Evolutionary conservation across 2,113 vertebrate genomes (phyloP).

Genomic region (Atractosteus spatula): DNA sequence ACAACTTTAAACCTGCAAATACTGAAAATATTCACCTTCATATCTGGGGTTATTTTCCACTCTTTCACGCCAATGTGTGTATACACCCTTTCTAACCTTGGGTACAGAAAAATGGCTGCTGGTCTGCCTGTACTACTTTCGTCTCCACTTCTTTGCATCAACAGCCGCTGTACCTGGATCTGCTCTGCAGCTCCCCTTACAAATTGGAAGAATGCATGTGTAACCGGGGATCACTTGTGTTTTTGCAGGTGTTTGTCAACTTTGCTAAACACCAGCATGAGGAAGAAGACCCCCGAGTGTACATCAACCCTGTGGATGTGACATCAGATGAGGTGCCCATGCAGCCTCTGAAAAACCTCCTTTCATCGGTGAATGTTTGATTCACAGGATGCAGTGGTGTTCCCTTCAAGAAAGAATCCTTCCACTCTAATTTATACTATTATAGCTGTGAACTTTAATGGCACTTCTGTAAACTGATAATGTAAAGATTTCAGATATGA

Average conservation of each 20-base stretch:
- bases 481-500: too few relatives aligned
- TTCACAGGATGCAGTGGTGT: not conserved
- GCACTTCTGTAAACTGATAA: too few relatives aligned
- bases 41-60: too few relatives aligned
- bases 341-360: not conserved
- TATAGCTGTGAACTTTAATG: too few relatives aligned
- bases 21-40: too few relatives aligned
- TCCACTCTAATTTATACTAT: too few relatives aligned
- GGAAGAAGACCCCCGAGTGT: conserved; percentile 29
- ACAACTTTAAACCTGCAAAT: too few relatives aligned
- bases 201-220: too few relatives aligned
- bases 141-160: not conserved
- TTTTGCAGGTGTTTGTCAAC: conserved; percentile 66
- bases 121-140: not conserved
- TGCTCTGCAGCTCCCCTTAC: not conserved
- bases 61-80: too few relatives aligned
- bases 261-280: conserved; percentile 54
- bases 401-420: too few relatives aligned
- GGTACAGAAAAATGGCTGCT: not conserved
- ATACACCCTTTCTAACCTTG: too few relatives aligned
- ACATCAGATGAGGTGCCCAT: conserved; percentile 45
- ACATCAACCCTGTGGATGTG: conserved; percentile 45
- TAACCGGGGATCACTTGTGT: not conserved
- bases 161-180: not conserved
- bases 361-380: not conserved